Evolutionary conservation across 2,113 vertebrate species (phyloP), one percentile per base, ranked within the genome.

Genomic region (Plecotus auritus): DNA sequence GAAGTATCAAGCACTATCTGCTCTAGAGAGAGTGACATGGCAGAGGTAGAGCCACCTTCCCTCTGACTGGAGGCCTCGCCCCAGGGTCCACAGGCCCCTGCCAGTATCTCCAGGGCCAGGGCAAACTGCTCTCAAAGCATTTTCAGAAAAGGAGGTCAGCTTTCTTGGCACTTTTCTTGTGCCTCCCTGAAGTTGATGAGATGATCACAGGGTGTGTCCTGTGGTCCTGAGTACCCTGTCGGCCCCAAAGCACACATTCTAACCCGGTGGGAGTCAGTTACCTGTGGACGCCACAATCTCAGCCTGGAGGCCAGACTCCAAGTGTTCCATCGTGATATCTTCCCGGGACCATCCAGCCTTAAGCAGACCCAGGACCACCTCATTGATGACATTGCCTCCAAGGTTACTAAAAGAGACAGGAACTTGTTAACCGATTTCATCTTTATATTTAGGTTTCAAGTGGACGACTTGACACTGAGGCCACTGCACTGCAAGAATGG

Each of bases 321-420:
- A 90, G n/a, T 99, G 97, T 40, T 99, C 99, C 99, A 99, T 95
- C 0, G 99, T 98, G 7, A 99, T 99, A 91, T 99, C 99, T 96
- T 99, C 99, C 87, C 99, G 98, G 2, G 98, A 97, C 95, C 98
- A 97, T 37, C 99, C 99, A 0, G 99, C 99, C 92, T 98, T 98
- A 98, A 99, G 99, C 98, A 99, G 99, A 51, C 98, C 98, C 96
- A 99, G 96, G 2, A 99, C 98, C 0, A 99, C 98, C 35, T 99
- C 98, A 16, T 99, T 99, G 97, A 99, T 99, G 45, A 97, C 93
- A 37, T 97, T 98, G 86, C 99, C 99, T 0, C 99, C 99, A 0
- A 99, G 98, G 81, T 99, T 99, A 98, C 99, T 99, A 97, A 0
- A 83, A 96, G 90, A 54, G 40, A 64, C 16, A 93, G 20, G 20